Base-by-base conservation (phyloP, 2,797 vertebrate genomes). In the Salarias fasciatus region DNA sequence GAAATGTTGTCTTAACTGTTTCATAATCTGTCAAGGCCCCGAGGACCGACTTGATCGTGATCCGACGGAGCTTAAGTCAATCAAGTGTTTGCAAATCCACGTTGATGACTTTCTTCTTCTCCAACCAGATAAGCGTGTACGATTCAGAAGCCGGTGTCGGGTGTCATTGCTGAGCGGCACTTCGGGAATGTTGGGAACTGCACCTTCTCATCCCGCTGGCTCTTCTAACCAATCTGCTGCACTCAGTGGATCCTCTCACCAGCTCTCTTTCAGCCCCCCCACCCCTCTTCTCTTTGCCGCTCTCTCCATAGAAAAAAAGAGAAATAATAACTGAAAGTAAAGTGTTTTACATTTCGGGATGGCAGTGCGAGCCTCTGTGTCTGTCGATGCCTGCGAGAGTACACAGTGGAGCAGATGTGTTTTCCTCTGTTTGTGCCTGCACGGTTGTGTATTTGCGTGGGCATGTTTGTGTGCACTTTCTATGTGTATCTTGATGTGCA, bases 171-270 rank as follows among this genome's bases (percentile, higher is more conserved):
- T 85, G 54, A 56, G 75, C 64, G 69, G 53, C 46, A 69, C 63
- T 76, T 51, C 58, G 29, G 36, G 12, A 63, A 46, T 44, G 60
- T 54, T 50, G 33, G 31, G 41, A 73, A 50, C 28, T 69, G 47
- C 72, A 72, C 66, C 41, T 66, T 71, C 77, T 72, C 53, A 77
- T 82, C 72, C 70, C 45, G 43, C 69, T 52, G 35, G 49, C 48
- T 70, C 38, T 70, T 75, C 31, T 52, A 63, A 57, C 49, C 52
- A 63, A 77, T 74, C 52, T 57, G 44, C 48, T 33, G 29, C 72
- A 69, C 66, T 76, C 53, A 42, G 11, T 43, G 41, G 13, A 65
- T 42, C 15, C n/a, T 71, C 60, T 69, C 36, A 44, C 51, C 65
- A 41, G 44, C 46, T 75, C 42, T 69, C 35, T n/a, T 53, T 12